These are phyloP conservation scores for Acipenser ruthenus DNA, from an alignment of 2,797 vertebrate genomes.

Conservation along the genomic window DNA sequence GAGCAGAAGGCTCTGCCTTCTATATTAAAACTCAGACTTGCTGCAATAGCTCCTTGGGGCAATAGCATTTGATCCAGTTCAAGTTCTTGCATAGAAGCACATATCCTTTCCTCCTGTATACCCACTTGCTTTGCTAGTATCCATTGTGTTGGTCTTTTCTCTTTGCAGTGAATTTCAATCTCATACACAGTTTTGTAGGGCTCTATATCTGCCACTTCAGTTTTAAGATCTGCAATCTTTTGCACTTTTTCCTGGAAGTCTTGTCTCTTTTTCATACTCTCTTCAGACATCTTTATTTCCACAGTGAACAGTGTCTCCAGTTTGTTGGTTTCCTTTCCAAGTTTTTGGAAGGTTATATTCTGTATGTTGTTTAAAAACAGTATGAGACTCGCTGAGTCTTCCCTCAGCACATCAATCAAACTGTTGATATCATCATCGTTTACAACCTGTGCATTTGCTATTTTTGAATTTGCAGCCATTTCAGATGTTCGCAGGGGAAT, in stretches of 20 bases:
- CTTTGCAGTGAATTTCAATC: constrained; percentile 28
- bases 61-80: not conserved
- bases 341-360: constrained; percentile 39
- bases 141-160: constrained; percentile 23
- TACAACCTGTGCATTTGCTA: constrained; percentile 18
- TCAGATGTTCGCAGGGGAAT: constrained; percentile 33
- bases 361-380: constrained; percentile 42
- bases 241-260: constrained; percentile 30
- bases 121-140: constrained; percentile 35
- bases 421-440: constrained; percentile 24
- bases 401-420: constrained; percentile 20
- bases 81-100: constrained; percentile 11
- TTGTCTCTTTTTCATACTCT: constrained; percentile 15
- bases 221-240: constrained; percentile 2
- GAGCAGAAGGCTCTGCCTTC: constrained; percentile 63
- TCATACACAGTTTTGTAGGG: constrained; percentile 20
- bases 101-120: constrained; percentile 7
- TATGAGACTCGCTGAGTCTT: constrained; percentile 32
- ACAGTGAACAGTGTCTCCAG: constrained; percentile 23
- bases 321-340: not conserved
- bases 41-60: constrained; percentile 40
- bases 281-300: constrained; percentile 18
- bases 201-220: not conserved
- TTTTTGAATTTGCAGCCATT: constrained; percentile 22
- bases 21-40: constrained; percentile 18